These are phyloP conservation scores for Dione vanillae DNA, from an alignment of 2,888 invertebrate species.

Conservation along the genomic window DNA sequence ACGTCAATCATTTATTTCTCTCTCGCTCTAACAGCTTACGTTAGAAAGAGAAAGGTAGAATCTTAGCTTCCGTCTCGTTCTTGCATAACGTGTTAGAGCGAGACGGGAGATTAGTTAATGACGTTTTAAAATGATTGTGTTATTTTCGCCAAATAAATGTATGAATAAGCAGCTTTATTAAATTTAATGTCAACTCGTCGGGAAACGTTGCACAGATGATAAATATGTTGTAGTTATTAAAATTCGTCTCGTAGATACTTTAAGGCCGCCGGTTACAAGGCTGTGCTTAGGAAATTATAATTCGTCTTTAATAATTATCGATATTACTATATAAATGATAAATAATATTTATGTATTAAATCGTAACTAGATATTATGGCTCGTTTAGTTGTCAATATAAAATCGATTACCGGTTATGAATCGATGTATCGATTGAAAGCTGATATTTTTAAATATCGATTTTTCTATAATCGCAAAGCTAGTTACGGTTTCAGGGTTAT, in stretches of 20 bases:
- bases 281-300: conserved; percentile 20
- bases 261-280: conserved; percentile 13
- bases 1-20: neutral
- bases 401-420: neutral
- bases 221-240: conserved; percentile 23
- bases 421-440: neutral
- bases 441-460: neutral
- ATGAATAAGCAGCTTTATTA: conserved; percentile 17
- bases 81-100: neutral
- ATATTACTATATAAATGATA: conserved; percentile 4
- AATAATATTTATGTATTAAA: conserved; percentile 10
- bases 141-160: conserved; percentile 6
- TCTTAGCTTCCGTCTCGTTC: neutral
- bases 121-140: conserved; percentile 4
- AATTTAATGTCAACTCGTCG: conserved; percentile 20
- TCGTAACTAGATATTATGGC: conserved; percentile 9
- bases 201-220: conserved; percentile 33
- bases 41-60: neutral
- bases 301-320: conserved; percentile 8
- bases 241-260: conserved; percentile 8
- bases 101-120: neutral
- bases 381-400: neutral
- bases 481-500: conserved; percentile 24
- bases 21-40: conserved; percentile 1
- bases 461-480: neutral